Evolutionary conservation across 2,113 vertebrate species (phyloP).

Genomic region (Myiozetetes cayanensis): DNA sequence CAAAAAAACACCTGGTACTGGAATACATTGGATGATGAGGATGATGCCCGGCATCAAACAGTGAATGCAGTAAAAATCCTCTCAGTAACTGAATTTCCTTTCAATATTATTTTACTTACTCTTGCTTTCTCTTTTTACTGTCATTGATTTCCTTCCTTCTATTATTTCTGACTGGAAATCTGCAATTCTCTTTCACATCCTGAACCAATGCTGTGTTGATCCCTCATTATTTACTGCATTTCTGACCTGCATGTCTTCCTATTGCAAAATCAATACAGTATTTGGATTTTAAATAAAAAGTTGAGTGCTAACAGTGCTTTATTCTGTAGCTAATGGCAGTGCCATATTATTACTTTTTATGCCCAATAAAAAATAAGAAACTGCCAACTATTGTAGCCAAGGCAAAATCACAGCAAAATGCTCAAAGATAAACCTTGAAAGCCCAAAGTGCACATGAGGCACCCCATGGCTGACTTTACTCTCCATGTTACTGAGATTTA

Average conservation of each 20-base stretch:
- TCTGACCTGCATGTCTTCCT: not conserved
- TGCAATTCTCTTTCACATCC: not conserved
- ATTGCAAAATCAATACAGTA: slow-evolving; percentile 11
- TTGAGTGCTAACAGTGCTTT: not conserved
- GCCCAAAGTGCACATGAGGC: rapidly evolving
- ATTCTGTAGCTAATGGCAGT: not conserved
- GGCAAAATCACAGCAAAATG: not conserved
- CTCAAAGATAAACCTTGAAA: not conserved
- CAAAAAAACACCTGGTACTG: not conserved
- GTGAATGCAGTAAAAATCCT: not conserved
- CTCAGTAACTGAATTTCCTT: not conserved
- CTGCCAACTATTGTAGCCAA: not conserved
- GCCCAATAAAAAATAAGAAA: not conserved
- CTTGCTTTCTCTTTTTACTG: not conserved
- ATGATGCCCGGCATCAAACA: not conserved
- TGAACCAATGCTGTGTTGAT: not conserved
- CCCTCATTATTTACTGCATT: not conserved
- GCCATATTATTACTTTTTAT: not conserved
- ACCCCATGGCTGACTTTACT: not conserved
- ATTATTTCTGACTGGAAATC: not conserved
- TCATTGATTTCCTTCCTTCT: not conserved
- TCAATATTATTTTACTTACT: not conserved
- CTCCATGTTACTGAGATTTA: not conserved
- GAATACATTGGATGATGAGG: not conserved
- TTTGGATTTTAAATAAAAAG: slow-evolving; percentile 9